Percentiles rank a stretch among this genome's conserved stretches.
These are phyloP conservation scores for Melanotaenia nigrans DNA, from an alignment of 2,797 vertebrate species.

Conservation along the genomic window DNA sequence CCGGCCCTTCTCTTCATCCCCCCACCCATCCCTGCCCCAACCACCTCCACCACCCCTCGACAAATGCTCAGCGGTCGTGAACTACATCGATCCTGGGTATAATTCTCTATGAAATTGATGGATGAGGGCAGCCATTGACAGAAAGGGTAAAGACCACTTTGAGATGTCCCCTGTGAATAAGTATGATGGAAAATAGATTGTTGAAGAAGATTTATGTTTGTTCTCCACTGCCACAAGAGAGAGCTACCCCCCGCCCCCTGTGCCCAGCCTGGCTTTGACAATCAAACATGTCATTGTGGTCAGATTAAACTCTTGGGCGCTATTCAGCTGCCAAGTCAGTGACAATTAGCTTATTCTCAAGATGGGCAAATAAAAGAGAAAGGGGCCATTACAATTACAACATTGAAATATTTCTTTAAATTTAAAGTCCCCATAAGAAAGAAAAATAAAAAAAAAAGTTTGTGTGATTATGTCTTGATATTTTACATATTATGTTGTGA, in stretches of 20 bases:
- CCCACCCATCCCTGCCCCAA: not conserved
- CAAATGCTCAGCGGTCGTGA: conserved; percentile 87
- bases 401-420: not conserved
- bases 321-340: conserved; percentile 61
- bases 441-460: not conserved
- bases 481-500: no score
- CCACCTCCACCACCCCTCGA: conserved; percentile 73
- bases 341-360: conserved; percentile 50
- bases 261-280: conserved; percentile 54
- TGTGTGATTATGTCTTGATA: no score
- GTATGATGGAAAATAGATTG: conserved; percentile 87
- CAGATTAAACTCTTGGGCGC: conserved; percentile 68
- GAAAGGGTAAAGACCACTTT: conserved; percentile 90
- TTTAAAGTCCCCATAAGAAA: not conserved
- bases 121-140: conserved; percentile 92
- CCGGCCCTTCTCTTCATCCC: not conserved
- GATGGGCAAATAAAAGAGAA: conserved; percentile 13
- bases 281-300: conserved; percentile 77
- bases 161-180: conserved; percentile 88
- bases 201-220: conserved; percentile 89
- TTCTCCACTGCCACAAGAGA: conserved; percentile 76
- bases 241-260: conserved; percentile 23
- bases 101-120: conserved; percentile 96
- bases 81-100: conserved; percentile 91
- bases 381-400: conserved; percentile 18